Conservation (phyloP, 2,888 invertebrate species). For the Drosophila lacicola region DNA sequence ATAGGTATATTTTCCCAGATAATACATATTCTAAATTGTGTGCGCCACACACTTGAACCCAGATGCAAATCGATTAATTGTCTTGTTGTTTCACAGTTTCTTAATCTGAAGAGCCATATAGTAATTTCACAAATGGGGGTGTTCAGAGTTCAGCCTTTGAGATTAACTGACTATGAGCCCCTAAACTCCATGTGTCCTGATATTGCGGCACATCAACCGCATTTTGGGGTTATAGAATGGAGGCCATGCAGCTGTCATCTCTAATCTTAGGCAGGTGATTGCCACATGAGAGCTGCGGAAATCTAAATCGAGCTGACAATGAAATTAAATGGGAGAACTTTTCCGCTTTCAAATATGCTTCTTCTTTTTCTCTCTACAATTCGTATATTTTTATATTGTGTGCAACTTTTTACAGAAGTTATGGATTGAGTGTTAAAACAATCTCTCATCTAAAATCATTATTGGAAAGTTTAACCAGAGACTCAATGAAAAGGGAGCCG, state of each 20-base stretch:
- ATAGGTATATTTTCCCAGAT: constrained; percentile 26
- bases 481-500: too few relatives aligned
- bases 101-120: not conserved
- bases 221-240: constrained; percentile 17
- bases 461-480: too few relatives aligned
- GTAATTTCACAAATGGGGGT: constrained; percentile 19
- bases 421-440: too few relatives aligned
- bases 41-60: constrained; percentile 37
- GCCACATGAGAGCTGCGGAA: constrained; percentile 26
- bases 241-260: constrained; percentile 35
- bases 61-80: constrained; percentile 47
- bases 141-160: constrained; percentile 45
- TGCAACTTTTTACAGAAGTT: too few relatives aligned
- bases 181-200: constrained; percentile 4
- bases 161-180: constrained; percentile 32
- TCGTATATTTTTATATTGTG: not conserved
- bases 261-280: constrained; percentile 40
- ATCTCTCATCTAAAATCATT: too few relatives aligned
- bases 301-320: constrained; percentile 24
- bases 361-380: constrained; percentile 1
- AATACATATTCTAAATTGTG: constrained; percentile 49
- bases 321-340: constrained; percentile 8
- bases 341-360: constrained; percentile 20
- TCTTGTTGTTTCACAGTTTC: constrained; percentile 28
- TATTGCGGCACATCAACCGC: not conserved